Conservation (phyloP, 92 coral and sea anemone genomes). For the Pocillopora meandrina region DNA sequence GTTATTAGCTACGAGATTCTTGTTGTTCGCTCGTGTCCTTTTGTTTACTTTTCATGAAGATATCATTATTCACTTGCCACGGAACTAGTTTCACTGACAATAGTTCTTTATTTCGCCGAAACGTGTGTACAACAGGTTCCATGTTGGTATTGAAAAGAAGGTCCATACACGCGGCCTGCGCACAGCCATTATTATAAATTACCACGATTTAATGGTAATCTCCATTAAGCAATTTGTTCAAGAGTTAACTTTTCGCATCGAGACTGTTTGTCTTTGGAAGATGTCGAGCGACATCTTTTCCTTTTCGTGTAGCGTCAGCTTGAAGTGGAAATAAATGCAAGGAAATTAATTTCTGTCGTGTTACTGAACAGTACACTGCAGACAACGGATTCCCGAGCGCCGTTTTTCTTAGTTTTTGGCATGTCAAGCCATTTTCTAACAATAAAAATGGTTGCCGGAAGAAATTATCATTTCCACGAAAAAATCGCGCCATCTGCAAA, state of each 20-base stretch:
- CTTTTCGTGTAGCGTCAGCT: neutral
- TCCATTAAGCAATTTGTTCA: slow-evolving; percentile 7
- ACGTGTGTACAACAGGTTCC: slow-evolving; percentile 47
- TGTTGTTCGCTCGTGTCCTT: slow-evolving; percentile 30
- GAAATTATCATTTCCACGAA: slow-evolving; percentile 20
- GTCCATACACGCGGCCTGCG: slow-evolving; percentile 2
- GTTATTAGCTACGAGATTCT: neutral
- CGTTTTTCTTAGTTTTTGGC: neutral
- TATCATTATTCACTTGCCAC: slow-evolving; percentile 16
- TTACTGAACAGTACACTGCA: no score
- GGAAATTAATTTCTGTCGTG: neutral
- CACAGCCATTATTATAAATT: slow-evolving; percentile 15
- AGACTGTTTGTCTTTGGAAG: slow-evolving; percentile 20
- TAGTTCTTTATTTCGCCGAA: slow-evolving; percentile 15
- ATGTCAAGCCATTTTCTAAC: neutral
- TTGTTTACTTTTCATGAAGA: slow-evolving; percentile 23
- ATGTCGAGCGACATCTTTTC: neutral
- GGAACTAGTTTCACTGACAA: slow-evolving; percentile 4
- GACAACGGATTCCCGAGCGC: neutral
- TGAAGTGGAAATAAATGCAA: neutral
- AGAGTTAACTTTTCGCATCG: slow-evolving; percentile 8
- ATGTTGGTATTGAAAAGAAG: neutral
- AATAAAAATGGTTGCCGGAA: slow-evolving; percentile 19
- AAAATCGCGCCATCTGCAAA: slow-evolving; percentile 35
- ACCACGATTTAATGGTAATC: slow-evolving; percentile 20